These are phyloP conservation scores for Whitmania pigra DNA, from an alignment of 1,140 invertebrate species.

Conservation along the genomic window DNA sequence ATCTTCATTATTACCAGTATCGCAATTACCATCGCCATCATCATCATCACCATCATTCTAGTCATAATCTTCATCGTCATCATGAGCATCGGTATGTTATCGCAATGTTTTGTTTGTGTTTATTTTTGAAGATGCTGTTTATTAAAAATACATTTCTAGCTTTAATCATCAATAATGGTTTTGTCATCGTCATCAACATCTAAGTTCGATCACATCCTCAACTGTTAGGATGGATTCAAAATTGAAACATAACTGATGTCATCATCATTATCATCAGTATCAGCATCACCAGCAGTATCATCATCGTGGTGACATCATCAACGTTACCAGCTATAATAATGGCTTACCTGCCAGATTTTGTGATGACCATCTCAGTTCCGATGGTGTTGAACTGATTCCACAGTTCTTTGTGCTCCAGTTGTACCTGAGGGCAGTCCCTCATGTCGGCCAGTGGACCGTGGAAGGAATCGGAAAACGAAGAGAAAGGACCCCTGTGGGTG, in stretches of 20 bases:
- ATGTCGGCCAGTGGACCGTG: constrained; percentile 65
- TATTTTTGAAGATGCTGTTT: too few species aligned
- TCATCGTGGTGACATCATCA: neutral
- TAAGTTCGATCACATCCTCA: neutral
- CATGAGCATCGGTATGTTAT: too few species aligned
- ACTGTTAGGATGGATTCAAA: neutral
- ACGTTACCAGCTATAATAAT: neutral
- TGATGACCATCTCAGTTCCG: constrained; percentile 98
- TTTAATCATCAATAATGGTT: neutral
- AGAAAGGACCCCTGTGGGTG: constrained; percentile 14
- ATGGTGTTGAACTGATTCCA: constrained; percentile 98
- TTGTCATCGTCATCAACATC: neutral
- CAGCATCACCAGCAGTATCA: neutral
- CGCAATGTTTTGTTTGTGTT: too few species aligned
- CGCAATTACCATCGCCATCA: neutral
- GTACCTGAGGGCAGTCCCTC: constrained; percentile 73
- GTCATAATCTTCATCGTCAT: neutral
- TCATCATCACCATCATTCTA: neutral
- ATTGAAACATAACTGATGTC: too few species aligned
- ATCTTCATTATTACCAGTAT: neutral
- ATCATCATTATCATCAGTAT: neutral
- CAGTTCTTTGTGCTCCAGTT: constrained; percentile 86
- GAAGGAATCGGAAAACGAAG: constrained; percentile 16
- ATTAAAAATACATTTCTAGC: neutral
- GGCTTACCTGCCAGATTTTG: constrained; percentile 91